Percentiles rank a stretch among this genome's conserved stretches.
These are phyloP conservation scores for Gadus macrocephalus DNA, from an alignment of 2,113 vertebrate species.

Conservation along the genomic window DNA sequence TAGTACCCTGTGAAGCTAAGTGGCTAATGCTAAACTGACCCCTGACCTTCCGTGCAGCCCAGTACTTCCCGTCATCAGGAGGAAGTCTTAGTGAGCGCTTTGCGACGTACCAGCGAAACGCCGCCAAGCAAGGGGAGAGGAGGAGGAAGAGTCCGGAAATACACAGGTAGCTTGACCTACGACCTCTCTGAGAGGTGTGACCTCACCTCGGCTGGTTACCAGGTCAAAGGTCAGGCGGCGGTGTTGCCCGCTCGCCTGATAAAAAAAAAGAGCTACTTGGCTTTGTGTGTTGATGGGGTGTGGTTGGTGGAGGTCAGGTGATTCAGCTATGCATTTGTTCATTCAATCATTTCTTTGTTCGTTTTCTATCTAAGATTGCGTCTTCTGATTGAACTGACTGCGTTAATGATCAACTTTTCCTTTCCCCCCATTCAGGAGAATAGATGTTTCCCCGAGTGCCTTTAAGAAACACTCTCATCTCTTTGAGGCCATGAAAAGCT, in stretches of 20 bases:
- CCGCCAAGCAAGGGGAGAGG: conserved; percentile 88
- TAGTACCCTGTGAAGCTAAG: too few relatives aligned
- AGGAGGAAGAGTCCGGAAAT: conserved; percentile 99
- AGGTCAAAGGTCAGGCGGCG: conserved; percentile 46
- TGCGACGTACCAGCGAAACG: conserved; percentile 93
- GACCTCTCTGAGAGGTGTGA: conserved; percentile 63
- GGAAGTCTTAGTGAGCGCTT: conserved; percentile 95
- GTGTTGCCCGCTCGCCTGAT: conserved; percentile 50
- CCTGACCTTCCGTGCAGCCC: conserved; percentile 70
- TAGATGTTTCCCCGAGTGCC: conserved; percentile 99
- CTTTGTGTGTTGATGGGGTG: conserved; percentile 47
- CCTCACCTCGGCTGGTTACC: conserved; percentile 63
- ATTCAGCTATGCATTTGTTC: conserved; percentile 16
- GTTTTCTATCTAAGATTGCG: too few relatives aligned
- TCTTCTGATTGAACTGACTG: conserved; percentile 1
- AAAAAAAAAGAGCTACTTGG: conserved; percentile 40
- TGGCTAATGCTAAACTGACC: neutral
- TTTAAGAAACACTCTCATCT: conserved; percentile 97
- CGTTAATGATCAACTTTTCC: neutral
- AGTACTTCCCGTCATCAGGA: conserved; percentile 89
- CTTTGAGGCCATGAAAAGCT: conserved; percentile 92
- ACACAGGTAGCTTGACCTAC: conserved; percentile 83
- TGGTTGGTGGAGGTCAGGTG: conserved; percentile 37
- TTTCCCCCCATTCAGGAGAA: conserved; percentile 78
- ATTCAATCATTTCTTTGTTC: conserved; percentile 18